Evolutionary conservation across 2,797 vertebrate species (phyloP), one percentile per base, ranked within the genome.

Genomic region (Protonibea diacanthus): DNA sequence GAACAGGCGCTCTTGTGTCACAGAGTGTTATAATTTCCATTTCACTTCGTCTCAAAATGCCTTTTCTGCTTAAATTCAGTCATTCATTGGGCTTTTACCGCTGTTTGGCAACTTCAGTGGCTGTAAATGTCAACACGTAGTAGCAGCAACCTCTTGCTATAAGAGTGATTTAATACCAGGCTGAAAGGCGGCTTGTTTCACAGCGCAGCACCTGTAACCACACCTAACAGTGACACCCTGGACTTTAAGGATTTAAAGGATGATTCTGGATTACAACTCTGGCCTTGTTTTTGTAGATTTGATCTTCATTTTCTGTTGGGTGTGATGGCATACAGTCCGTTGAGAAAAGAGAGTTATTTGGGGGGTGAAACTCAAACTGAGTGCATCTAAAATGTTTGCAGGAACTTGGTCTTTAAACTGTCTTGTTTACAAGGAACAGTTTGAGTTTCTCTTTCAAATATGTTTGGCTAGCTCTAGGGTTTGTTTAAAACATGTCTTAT

Each of bases 191-290:
- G 49, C 40, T 29, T 2, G 47, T 75, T 13, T 25, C 8, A 23
- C 11, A 1, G 25, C 20, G n/a, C 33, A 23, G 42, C 21, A 61
- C 60, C 78, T 40, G 44, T 4, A 14, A 20, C 67, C 67, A 27
- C 73, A 62, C 67, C 79, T 48, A 21, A n/a, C 47, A 47, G 21
- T 47, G 45, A 42, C 59, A 38, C 55, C 65, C 71, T 23, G 27
- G 42, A 29, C 53, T 9, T 12, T 8, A 42, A 4, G n/a, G 47
- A n/a, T 20, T 38, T 7, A 55, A 21, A 38, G 40, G 5, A 45
- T 47, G 40, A 53, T 12, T 21, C 23, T 2, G 3, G 21, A 15
- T 52, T 51, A 27, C n/a, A 60, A 14, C 18, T 12, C 23, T 14
- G 8, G n/a, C 20, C 14, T 66, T 23, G 23, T 66, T 52, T 52